Conservation (phyloP, 1,140 invertebrate species). For the Brachystomella parvula region DNA sequence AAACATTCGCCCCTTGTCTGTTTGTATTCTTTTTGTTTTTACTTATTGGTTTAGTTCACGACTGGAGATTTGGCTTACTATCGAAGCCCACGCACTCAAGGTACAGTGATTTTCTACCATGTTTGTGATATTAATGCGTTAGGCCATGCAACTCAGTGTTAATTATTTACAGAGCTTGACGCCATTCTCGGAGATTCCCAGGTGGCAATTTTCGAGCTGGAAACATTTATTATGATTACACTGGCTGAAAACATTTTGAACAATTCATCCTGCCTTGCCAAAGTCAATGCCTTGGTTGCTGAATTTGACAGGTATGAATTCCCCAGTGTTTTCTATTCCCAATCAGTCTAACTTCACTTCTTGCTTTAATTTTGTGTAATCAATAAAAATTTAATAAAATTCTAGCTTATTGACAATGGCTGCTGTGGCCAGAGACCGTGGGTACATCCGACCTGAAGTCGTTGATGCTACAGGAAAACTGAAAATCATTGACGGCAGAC, state of each 20-base stretch:
- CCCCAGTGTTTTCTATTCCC: slow-evolving; percentile 32
- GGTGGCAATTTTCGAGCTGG: slow-evolving; percentile 64
- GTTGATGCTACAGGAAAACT: slow-evolving; percentile 50
- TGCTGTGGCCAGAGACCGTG: slow-evolving; percentile 58
- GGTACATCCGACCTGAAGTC: slow-evolving; percentile 61
- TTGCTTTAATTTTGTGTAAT: no score
- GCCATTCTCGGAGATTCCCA: slow-evolving; percentile 63
- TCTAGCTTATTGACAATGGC: slow-evolving; percentile 63
- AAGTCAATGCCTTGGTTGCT: slow-evolving; percentile 56
- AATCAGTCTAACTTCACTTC: background rate
- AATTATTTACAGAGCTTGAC: slow-evolving; percentile 56
- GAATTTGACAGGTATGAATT: slow-evolving; percentile 73
- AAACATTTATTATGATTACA: slow-evolving; percentile 63
- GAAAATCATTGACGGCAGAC: slow-evolving; percentile 61
- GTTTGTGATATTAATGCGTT: slow-evolving; percentile 9
- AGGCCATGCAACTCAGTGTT: no score
- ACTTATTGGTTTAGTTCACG: slow-evolving; percentile 18
- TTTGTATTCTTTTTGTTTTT: background rate
- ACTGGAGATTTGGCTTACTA: slow-evolving; percentile 56
- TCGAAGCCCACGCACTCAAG: slow-evolving; percentile 62
- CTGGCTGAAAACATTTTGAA: slow-evolving; percentile 57
- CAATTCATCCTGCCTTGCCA: slow-evolving; percentile 52
- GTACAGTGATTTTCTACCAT: slow-evolving; percentile 44
- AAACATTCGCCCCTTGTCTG: slow-evolving; percentile 20
- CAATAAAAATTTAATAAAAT: slow-evolving; percentile 13